Evolutionary conservation across 2,888 invertebrate genomes (phyloP).

Genomic region (Cheilosia scutellata): DNA sequence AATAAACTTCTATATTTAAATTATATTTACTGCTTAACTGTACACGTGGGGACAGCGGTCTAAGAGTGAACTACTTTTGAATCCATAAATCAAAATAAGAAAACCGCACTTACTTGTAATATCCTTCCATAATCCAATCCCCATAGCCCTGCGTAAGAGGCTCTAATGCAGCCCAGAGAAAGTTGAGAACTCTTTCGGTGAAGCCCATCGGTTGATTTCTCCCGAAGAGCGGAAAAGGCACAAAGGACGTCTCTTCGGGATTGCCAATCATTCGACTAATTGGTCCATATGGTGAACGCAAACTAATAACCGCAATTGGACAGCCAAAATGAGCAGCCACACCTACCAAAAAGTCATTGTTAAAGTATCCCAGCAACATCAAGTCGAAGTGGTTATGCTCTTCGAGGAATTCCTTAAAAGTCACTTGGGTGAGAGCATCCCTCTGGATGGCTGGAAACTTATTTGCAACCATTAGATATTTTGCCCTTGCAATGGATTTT

Average conservation of each 20-base stretch:
- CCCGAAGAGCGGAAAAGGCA: constrained; percentile 42
- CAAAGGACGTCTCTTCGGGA: constrained; percentile 37
- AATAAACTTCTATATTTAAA: constrained; percentile 77
- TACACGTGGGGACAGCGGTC: too few relatives aligned
- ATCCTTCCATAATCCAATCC: constrained; percentile 15
- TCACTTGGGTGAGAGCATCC: constrained; percentile 4
- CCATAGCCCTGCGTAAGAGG: constrained; percentile 12
- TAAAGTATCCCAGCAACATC: constrained; percentile 56
- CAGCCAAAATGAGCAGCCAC: constrained; percentile 48
- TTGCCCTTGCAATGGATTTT: too few relatives aligned
- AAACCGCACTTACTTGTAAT: constrained; percentile 48
- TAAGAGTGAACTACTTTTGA: too few relatives aligned
- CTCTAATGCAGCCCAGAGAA: constrained; percentile 25
- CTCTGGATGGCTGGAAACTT: constrained; percentile 30
- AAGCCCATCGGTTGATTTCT: constrained; percentile 52
- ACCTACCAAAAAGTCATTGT: constrained; percentile 70
- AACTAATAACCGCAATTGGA: constrained; percentile 30
- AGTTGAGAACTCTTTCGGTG: constrained; percentile 27
- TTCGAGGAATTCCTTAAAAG: constrained; percentile 30
- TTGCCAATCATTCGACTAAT: constrained; percentile 56
- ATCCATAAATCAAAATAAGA: too few relatives aligned
- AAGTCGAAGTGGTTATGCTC: constrained; percentile 59
- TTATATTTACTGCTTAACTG: too few relatives aligned
- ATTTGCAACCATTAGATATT: not conserved
- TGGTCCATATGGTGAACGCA: constrained; percentile 31